Base-by-base conservation (phyloP, 2,113 vertebrate genomes). In the Odontesthes bonariensis region DNA sequence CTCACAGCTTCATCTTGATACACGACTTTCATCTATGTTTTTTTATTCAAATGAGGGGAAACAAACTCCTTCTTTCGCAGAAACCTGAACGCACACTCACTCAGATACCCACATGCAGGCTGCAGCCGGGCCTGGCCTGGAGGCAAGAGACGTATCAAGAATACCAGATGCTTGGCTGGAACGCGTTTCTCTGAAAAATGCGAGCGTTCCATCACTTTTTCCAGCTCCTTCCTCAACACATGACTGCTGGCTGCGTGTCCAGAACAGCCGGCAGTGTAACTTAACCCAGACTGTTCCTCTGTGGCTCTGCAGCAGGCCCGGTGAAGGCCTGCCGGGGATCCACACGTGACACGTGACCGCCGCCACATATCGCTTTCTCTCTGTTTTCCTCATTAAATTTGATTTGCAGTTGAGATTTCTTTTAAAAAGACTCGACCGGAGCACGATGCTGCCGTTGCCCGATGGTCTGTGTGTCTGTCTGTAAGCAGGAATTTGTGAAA, bases 121-220 rank as follows among this genome's bases (percentile, higher is more conserved):
- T 52, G 20, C 54, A 75, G 61, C 55, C 1, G 16, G 47, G 32
- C 8, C 59, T 31, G 65, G 49, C 38, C 17, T 11, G 52, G 38
- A 56, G 22, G 19, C 61, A 58, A n/a, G 63, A 84, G 75, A 88
- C 81, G 82, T 79, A 85, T 87, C 79, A 69, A 44, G 77, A 85
- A 82, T 81, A 83, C 87, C 89, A 92, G 91, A 93, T 93, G 91
- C 65, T 85, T 47, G 51, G 86, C 58, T 86, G 86, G 83, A 87
- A 74, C 19, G 23, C 31, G 0, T 40, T 66, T 71, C 61, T 71
- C 44, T 65, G 23, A 81, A 87, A 80, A 81, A 88, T 77, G 82
- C 78, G 74, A 73, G 63, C 2, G 6, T 68, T 89, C 60, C 77
- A 73, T 91, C 78, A 88, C 49, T 89, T 88, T 91, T 93, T 91